Evolutionary conservation across 30 jellyfish, hydroid and myxozoan species (phyloP).

Genomic region (Nemopilema nomurai): DNA sequence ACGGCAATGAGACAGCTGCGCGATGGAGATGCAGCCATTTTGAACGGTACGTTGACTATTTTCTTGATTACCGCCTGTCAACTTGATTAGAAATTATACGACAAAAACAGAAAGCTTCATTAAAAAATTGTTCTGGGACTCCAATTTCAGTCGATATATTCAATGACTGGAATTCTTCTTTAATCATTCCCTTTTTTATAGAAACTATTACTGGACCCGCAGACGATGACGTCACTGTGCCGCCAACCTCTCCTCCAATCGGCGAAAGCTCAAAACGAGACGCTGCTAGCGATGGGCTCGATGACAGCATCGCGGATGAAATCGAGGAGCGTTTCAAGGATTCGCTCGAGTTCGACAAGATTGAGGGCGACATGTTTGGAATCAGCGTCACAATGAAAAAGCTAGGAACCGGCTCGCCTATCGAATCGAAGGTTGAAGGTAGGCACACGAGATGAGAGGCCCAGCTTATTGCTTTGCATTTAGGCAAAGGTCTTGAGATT

Average conservation of each 20-base stretch:
- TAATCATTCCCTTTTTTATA: too few relatives aligned
- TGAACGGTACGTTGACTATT: background rate
- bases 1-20: background rate
- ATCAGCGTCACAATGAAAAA: constrained; percentile 30
- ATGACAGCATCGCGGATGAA: constrained; percentile 21
- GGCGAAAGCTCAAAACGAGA: constrained; percentile 36
- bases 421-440: background rate
- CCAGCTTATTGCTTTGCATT: background rate
- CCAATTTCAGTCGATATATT: too few relatives aligned
- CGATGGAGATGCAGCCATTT: background rate
- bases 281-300: background rate
- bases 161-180: too few relatives aligned
- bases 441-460: background rate
- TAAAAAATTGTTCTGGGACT: too few relatives aligned
- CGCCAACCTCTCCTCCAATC: constrained; percentile 18
- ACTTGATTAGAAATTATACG: too few relatives aligned
- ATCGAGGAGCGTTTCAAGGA: constrained; percentile 38
- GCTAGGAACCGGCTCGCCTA: background rate
- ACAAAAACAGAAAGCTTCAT: too few relatives aligned
- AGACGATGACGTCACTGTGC: background rate
- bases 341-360: constrained; percentile 43
- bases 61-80: too few relatives aligned
- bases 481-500: too few relatives aligned
- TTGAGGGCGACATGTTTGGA: constrained; percentile 33
- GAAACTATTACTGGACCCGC: background rate